These are phyloP conservation scores for Drosophila neotestacea DNA, from an alignment of 2,888 invertebrate species.

Conservation along the genomic window DNA sequence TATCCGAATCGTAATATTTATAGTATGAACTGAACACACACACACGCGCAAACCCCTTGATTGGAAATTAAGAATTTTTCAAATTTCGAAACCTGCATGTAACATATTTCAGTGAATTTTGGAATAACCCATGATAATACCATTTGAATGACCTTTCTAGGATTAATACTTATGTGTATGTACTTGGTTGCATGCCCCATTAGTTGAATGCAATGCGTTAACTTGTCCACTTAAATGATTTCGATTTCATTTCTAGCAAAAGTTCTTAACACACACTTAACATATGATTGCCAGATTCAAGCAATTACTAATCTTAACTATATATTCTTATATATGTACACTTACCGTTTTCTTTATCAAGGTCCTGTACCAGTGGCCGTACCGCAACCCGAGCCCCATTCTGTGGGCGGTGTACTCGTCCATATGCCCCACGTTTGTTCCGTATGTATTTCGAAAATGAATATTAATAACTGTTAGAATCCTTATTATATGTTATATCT, in stretches of 20 bases:
- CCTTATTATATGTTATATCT: slow-evolving; percentile 44
- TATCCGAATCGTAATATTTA: neutral
- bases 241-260: slow-evolving; percentile 59
- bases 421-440: slow-evolving; percentile 96
- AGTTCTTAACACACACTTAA: slow-evolving; percentile 34
- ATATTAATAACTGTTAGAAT: slow-evolving; percentile 32
- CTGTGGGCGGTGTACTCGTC: slow-evolving; percentile 94
- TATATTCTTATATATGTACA: slow-evolving; percentile 8
- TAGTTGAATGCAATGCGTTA: slow-evolving; percentile 73
- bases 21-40: slow-evolving; percentile 30
- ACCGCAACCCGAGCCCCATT: slow-evolving; percentile 90
- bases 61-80: slow-evolving; percentile 33
- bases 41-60: slow-evolving; percentile 14
- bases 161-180: slow-evolving; percentile 62
- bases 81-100: slow-evolving; percentile 50
- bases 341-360: slow-evolving; percentile 57
- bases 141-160: slow-evolving; percentile 41
- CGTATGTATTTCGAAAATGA: slow-evolving; percentile 84
- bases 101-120: slow-evolving; percentile 42
- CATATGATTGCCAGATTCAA: slow-evolving; percentile 3
- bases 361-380: slow-evolving; percentile 86
- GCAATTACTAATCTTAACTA: slow-evolving; percentile 54
- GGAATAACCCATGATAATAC: slow-evolving; percentile 13
- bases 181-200: slow-evolving; percentile 68
- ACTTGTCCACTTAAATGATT: slow-evolving; percentile 66